Base-by-base conservation (phyloP, 1,140 invertebrate species). In the Scaptodrosophila lebanonensis region DNA sequence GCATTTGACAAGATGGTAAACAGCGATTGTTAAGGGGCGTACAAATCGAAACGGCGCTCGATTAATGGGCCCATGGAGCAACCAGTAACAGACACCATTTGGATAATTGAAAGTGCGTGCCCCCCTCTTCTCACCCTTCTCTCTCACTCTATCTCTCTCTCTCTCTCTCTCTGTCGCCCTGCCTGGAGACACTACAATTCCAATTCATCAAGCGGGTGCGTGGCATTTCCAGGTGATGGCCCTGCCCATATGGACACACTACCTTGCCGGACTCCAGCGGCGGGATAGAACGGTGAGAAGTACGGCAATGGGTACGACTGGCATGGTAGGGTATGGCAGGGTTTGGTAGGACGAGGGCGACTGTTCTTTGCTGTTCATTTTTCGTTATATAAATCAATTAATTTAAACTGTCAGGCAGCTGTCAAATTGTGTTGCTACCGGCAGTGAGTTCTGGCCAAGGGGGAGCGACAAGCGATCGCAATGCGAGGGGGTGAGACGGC, bases 351-450 rank as follows among this genome's bases (percentile, higher is more conserved):
- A n/a, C n/a, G n/a, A 25, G 3, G 3, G 22, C 8, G 22, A 3
- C 22, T 3, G 22, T 8, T 25, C 22, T 25, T 4, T 25, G 3
- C 22, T 49, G 59, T 64, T 43, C 62, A 62, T 62, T 35, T 44
- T 56, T 52, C 59, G 40, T 33, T 52, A 79, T 66, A 75, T 82
- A 82, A 82, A 82, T 82, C 75, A 82, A 82, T 82, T 82, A 75
- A 82, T 82, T 82, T 83, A 53, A 82, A 75, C 76, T 82, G 75
- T 82, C 76, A 79, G 76, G 53, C 66, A 70, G 70, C 75, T 82
- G 75, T 82, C 75, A 82, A 82, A 82, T 75, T 66, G 75, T 67
- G 64, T 64, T 83, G 75, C 75, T 83, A 82, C 75, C 66, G 75
- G 61, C 39, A 75, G 66, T 38, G 16, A 56, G 52, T 38, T 36